Evolutionary conservation across 2,797 vertebrate species (phyloP).

Genomic region (Enteromius radiatus): DNA sequence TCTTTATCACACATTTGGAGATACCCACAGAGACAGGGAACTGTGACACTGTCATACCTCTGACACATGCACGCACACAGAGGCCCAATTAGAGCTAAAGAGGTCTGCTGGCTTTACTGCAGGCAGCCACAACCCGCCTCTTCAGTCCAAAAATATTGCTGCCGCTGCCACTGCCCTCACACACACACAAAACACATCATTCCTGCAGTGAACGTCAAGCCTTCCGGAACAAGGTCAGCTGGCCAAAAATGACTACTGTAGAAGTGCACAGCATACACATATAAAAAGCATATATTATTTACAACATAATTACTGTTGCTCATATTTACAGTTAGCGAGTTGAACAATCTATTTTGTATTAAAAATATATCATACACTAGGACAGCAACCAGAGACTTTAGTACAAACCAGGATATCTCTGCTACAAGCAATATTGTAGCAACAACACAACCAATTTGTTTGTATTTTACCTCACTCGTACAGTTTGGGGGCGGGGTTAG

Average conservation of each 20-base stretch:
- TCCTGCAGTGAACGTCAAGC: conserved; percentile 18
- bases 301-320: background rate
- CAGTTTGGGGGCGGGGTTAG: too few species aligned
- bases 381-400: background rate
- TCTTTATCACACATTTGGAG: conserved; percentile 3
- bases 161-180: conserved; percentile 13
- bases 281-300: background rate
- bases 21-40: conserved; percentile 29
- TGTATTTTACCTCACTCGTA: too few species aligned
- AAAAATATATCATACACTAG: background rate
- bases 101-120: conserved; percentile 36
- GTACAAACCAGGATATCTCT: background rate
- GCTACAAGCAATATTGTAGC: background rate
- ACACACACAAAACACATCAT: conserved; percentile 26
- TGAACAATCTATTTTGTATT: background rate
- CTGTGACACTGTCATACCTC: conserved; percentile 35
- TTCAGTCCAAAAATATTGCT: conserved; percentile 35
- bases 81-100: conserved; percentile 53
- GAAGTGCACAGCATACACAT: background rate
- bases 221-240: conserved; percentile 10
- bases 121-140: conserved; percentile 25
- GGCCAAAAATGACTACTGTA: background rate
- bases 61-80: conserved; percentile 39
- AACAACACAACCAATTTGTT: background rate
- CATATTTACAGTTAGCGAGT: background rate